Conservation (phyloP, 1,140 invertebrate genomes). For the Drosophila murphyi region DNA sequence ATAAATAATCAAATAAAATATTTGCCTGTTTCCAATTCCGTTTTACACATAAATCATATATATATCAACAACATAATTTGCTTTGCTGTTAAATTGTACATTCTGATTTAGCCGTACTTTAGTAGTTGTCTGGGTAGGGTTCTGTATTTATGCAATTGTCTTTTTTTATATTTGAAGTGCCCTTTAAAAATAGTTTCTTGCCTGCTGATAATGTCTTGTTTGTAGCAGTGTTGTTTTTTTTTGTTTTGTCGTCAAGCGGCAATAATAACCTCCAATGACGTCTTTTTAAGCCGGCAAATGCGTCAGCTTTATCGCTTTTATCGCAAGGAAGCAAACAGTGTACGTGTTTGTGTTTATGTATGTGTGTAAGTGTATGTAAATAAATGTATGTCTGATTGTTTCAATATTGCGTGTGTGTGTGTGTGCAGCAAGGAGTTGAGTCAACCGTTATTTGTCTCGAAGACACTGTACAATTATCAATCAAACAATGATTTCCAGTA, state of each 20-base stretch:
- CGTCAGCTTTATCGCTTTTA: constrained; percentile 14
- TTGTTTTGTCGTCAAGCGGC: not conserved
- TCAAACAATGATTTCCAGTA: constrained; percentile 20
- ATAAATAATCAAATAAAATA: too few relatives aligned
- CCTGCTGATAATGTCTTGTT: not conserved
- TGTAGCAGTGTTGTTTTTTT: constrained; percentile 1
- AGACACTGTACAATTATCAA: constrained; percentile 28
- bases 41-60: too few relatives aligned
- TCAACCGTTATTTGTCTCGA: constrained; percentile 34
- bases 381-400: constrained; percentile 6
- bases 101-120: too few relatives aligned
- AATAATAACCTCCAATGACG: constrained; percentile 2
- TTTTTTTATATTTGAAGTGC: not conserved
- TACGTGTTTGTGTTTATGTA: not conserved
- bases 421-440: not conserved
- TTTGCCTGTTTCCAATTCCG: too few relatives aligned
- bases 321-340: constrained; percentile 4
- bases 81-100: too few relatives aligned
- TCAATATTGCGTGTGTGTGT: not conserved
- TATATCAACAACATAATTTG: too few relatives aligned
- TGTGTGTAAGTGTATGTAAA: not conserved
- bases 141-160: not conserved
- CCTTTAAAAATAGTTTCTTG: not conserved
- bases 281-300: constrained; percentile 9
- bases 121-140: not conserved